Evolutionary conservation across 2,113 vertebrate genomes (phyloP).

Genomic region (Poeciliopsis occidentalis): DNA sequence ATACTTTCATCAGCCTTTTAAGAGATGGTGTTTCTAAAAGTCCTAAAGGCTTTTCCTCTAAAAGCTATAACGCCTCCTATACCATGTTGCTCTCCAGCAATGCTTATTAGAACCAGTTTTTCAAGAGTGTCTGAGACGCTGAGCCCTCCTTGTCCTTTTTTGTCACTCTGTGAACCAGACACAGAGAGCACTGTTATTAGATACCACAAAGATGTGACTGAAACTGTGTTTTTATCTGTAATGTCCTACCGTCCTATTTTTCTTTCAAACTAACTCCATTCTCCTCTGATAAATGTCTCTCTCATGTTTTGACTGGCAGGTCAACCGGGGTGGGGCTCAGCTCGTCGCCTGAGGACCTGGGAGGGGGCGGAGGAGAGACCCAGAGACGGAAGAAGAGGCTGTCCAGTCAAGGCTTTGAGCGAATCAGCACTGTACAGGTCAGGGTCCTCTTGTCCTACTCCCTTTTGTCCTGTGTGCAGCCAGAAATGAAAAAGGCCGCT

Average conservation of each 20-base stretch:
- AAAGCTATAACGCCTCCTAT: constrained; percentile 47
- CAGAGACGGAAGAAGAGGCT: constrained; percentile 87
- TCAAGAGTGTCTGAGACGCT: constrained; percentile 47
- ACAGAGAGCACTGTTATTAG: constrained; percentile 57
- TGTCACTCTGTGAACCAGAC: constrained; percentile 51
- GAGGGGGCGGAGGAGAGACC: constrained; percentile 79
- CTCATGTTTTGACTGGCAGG: constrained; percentile 78
- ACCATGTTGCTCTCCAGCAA: constrained; percentile 57
- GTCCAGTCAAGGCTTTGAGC: constrained; percentile 79
- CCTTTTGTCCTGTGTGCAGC: constrained; percentile 42
- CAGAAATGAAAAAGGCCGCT: constrained; percentile 46
- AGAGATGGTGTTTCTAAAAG: constrained; percentile 37
- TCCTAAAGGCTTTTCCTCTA: constrained; percentile 43
- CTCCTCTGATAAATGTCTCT: constrained; percentile 57
- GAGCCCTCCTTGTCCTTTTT: constrained; percentile 43
- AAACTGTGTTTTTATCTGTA: constrained; percentile 53
- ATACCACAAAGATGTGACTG: constrained; percentile 66
- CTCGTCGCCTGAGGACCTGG: constrained; percentile 85
- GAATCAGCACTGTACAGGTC: constrained; percentile 72
- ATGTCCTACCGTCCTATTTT: constrained; percentile 41
- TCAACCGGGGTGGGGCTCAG: constrained; percentile 84
- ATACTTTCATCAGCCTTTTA: constrained; percentile 51
- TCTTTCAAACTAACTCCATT: constrained; percentile 29
- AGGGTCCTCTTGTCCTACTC: constrained; percentile 55
- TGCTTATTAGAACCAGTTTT: constrained; percentile 66